Base-by-base conservation (phyloP, 2,113 vertebrate species). In the Parotia lawesii region DNA sequence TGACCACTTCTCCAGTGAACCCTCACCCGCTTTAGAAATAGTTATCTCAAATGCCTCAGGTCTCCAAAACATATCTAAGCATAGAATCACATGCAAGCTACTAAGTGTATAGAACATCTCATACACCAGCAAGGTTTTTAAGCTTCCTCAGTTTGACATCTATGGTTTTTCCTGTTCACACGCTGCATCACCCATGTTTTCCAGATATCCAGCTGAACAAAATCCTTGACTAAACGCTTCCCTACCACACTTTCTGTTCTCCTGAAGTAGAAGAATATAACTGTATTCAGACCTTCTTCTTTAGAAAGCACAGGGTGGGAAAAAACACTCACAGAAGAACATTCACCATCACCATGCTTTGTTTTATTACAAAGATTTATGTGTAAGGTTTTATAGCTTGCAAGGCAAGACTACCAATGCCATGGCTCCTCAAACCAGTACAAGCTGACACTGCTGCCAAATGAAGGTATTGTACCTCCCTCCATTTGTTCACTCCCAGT, bases 341-440 rank as follows among this genome's bases (percentile, higher is more conserved):
- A 47, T 12, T 57, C 42, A 44, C 9, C 25, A 54, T 12, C 65
- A 76, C 7, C 28, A n/a, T 0, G 0, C 15, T 61, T 35, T 5
- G 16, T 48, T 31, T 74, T 11, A 62, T 10, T 4, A 21, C 42
- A 54, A 64, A 76, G 15, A 53, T 24, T 64, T 56, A 56, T 1
- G 31, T 4, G 22, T 11, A 24, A 2, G 2, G 10, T 21, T 81
- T 70, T 40, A 54, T 0, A 48, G 42, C 38, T 38, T 62, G 33
- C 51, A 87, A 72, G 66, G 74, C 35, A 73, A 29, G 70, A 64
- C 16, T 31, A 15, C 11, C 28, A 44, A 18, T 15, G 15, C 45
- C 50, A 56, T 0, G 23, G 50, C 23, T 61, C 33, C 54, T 15
- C 0, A 0, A 37, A 35, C 3, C 50, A 38, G 11, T 0, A 65